A percentile compares a stretch with the other conserved stretches of the same genome.
These are phyloP conservation scores for Acinonyx jubatus DNA, from an alignment of 2,113 vertebrate species.

Conservation along the genomic window DNA sequence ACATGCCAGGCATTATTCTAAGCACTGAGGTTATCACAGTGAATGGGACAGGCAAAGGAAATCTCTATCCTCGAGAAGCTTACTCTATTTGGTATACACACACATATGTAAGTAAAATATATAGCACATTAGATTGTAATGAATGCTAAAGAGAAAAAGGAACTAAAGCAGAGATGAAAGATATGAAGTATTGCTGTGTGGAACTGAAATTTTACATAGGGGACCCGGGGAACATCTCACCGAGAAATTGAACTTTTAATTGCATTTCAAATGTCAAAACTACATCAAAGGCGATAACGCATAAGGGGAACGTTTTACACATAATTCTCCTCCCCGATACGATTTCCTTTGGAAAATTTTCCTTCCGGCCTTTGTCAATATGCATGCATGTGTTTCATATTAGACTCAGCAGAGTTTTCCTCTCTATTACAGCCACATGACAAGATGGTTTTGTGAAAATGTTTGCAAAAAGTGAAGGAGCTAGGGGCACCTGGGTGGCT, in stretches of 20 bases:
- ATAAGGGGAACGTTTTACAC: not conserved
- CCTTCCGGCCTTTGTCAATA: not conserved
- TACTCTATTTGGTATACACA: not conserved
- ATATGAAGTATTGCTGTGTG: not conserved
- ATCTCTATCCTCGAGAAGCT: not conserved
- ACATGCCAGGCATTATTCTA: not conserved
- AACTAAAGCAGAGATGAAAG: not conserved
- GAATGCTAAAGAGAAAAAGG: constrained; percentile 15
- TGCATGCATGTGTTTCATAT: not conserved
- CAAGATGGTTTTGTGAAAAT: not conserved
- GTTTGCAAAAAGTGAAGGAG: not conserved
- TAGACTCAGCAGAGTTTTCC: not conserved
- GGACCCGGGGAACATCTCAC: not conserved
- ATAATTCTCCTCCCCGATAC: not conserved
- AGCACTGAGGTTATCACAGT: not conserved
- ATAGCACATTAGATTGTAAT: not conserved
- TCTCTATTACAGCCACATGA: not conserved
- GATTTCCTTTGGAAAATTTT: not conserved
- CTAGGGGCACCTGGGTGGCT: too few species aligned
- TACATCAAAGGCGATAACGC: constrained; percentile 23
- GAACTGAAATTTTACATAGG: constrained; percentile 9
- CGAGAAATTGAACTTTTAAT: constrained; percentile 55
- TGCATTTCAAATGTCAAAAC: constrained; percentile 64
- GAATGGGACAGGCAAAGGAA: not conserved
- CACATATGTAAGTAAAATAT: not conserved